phyloP scores from a whole-genome alignment of 1,140 invertebrate genomes.

The Nylanderia fulva region DNA sequence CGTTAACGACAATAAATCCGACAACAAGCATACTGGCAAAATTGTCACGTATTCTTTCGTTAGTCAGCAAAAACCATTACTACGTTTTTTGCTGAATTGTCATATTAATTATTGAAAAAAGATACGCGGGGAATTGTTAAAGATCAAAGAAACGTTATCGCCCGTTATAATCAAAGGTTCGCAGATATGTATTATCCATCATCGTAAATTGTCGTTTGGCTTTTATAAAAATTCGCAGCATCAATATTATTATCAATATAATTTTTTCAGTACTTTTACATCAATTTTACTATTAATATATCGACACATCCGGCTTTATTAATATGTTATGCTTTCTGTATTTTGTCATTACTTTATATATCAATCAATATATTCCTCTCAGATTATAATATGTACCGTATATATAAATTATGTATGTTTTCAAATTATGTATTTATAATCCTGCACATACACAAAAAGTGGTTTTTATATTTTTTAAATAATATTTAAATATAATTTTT shows the following conservation, averaged over 20 bases:
- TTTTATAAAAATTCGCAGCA: not conserved
- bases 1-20: not conserved
- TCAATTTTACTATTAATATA: constrained; percentile 29
- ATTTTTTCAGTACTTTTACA: not conserved
- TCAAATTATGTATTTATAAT: constrained; percentile 5
- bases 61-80: not conserved
- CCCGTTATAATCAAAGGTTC: not conserved
- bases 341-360: not conserved
- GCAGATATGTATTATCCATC: not conserved
- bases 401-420: too few species aligned
- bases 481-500: constrained; percentile 3
- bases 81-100: not conserved
- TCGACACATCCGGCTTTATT: not conserved
- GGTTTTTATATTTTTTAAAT: not conserved
- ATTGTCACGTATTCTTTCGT: not conserved
- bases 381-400: too few species aligned
- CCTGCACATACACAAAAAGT: not conserved
- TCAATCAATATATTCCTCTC: not conserved
- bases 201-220: not conserved
- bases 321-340: not conserved
- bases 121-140: not conserved
- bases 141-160: constrained; percentile 7
- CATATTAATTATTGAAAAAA: constrained; percentile 10
- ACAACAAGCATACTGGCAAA: not conserved
- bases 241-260: constrained; percentile 19